Percentiles rank a stretch among this genome's conserved stretches.
Conservation (phyloP, 1,140 invertebrate genomes). For the Drosophila nannoptera region DNA sequence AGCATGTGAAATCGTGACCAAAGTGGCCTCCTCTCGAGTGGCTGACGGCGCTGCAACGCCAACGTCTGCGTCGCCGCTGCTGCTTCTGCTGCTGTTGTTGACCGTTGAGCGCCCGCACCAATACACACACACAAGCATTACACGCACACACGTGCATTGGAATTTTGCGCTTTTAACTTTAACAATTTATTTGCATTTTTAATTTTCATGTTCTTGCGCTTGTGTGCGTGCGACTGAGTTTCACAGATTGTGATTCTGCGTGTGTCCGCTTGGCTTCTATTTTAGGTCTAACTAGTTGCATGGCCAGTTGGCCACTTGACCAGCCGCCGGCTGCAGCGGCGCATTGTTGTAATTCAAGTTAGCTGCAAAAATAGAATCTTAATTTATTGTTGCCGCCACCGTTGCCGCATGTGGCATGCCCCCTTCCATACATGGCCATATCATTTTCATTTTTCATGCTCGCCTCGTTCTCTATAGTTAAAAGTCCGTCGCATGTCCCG, state of each 20-base stretch:
- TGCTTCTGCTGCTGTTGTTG: slow-evolving; percentile 12
- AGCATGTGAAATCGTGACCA: slow-evolving; percentile 69
- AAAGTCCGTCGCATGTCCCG: neutral
- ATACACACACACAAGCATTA: neutral
- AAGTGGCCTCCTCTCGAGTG: slow-evolving; percentile 71
- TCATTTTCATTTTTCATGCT: slow-evolving; percentile 71
- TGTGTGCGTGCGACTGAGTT: neutral
- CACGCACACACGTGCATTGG: slow-evolving; percentile 42
- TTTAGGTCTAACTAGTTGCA: slow-evolving; percentile 75
- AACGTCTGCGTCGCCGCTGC: slow-evolving; percentile 4
- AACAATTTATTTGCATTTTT: slow-evolving; percentile 78
- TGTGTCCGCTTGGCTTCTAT: slow-evolving; percentile 53
- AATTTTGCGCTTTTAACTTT: slow-evolving; percentile 72
- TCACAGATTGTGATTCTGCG: neutral
- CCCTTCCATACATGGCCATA: slow-evolving; percentile 68
- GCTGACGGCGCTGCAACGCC: slow-evolving; percentile 25
- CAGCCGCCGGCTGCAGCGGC: slow-evolving; percentile 17
- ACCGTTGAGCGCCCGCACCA: neutral
- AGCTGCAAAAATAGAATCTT: slow-evolving; percentile 76
- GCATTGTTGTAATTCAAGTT: slow-evolving; percentile 65
- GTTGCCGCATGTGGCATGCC: slow-evolving; percentile 21
- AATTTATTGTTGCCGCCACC: slow-evolving; percentile 65
- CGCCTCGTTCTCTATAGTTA: slow-evolving; percentile 20
- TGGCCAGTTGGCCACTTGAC: slow-evolving; percentile 29
- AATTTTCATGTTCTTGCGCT: slow-evolving; percentile 62